Evolutionary conservation across 2,797 vertebrate species (phyloP).

Genomic region (Gambelia wislizenii): DNA sequence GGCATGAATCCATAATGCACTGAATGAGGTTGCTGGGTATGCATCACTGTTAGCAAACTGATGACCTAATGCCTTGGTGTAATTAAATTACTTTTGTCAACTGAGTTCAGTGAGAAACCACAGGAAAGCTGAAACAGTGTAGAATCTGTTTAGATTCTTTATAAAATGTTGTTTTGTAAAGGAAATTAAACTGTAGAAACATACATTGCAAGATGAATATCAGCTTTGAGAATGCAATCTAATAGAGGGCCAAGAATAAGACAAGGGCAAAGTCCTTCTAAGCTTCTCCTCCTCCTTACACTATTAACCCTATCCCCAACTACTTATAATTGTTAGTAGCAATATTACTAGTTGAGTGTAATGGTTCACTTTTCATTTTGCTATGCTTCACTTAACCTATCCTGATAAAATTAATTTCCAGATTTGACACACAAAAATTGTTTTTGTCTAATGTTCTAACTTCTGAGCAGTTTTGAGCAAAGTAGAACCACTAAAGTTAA

Average conservation of each 20-base stretch:
- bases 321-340: background rate
- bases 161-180: background rate
- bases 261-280: background rate
- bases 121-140: background rate
- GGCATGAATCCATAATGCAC: constrained; percentile 5
- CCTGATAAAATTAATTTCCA: too few species aligned
- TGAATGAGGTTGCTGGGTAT: background rate
- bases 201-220: background rate
- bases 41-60: constrained; percentile 1
- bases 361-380: background rate
- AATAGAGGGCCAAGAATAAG: background rate
- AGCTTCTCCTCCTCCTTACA: background rate
- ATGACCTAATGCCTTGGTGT: background rate
- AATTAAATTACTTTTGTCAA: constrained; percentile 9
- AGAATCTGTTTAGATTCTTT: background rate
- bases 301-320: background rate
- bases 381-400: background rate
- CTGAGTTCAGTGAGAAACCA: background rate
- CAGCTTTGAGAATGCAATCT: background rate
- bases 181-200: constrained; percentile 3
- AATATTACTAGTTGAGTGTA: background rate
- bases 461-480: background rate
- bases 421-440: too few species aligned
- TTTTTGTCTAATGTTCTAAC: too few species aligned
- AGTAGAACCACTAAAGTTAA: background rate